These are phyloP conservation scores for Rambutsinella grinnellia DNA, from an alignment of 2,888 invertebrate species.

Conservation along the genomic window DNA sequence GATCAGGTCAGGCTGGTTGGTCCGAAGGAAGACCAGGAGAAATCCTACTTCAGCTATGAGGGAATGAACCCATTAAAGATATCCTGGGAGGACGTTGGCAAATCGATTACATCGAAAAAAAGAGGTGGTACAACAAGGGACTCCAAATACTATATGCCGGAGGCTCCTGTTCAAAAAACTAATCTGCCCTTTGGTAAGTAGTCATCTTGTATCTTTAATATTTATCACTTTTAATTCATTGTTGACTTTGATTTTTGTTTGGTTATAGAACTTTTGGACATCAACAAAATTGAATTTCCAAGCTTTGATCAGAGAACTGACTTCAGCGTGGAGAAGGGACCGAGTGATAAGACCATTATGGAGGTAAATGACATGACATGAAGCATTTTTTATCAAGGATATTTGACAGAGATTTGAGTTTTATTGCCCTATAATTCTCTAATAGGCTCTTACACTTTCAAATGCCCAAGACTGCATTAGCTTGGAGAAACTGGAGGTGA, in stretches of 20 bases:
- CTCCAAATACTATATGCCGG: conserved; percentile 4
- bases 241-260: conserved; percentile 2
- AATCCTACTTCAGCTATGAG: no score
- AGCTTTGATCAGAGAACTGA: conserved; percentile 34
- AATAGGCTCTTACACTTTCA: conserved; percentile 79
- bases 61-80: conserved; percentile 23
- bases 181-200: neutral
- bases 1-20: no score
- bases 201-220: neutral
- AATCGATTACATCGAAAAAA: neutral
- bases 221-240: neutral
- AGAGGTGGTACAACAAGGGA: conserved; percentile 9
- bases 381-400: neutral
- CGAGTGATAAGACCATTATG: conserved; percentile 49
- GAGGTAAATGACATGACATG: conserved; percentile 38
- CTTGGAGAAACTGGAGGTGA: conserved; percentile 85
- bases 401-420: neutral
- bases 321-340: conserved; percentile 32
- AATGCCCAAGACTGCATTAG: conserved; percentile 82
- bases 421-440: conserved; percentile 45
- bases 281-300: conserved; percentile 7
- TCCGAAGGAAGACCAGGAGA: no score
- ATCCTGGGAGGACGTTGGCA: neutral
- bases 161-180: conserved; percentile 8
- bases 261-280: conserved; percentile 7